A percentile compares a stretch with the other conserved stretches of the same genome.
phyloP scores from a whole-genome alignment of 2,888 invertebrate genomes.

The Loripinus fragilis region DNA sequence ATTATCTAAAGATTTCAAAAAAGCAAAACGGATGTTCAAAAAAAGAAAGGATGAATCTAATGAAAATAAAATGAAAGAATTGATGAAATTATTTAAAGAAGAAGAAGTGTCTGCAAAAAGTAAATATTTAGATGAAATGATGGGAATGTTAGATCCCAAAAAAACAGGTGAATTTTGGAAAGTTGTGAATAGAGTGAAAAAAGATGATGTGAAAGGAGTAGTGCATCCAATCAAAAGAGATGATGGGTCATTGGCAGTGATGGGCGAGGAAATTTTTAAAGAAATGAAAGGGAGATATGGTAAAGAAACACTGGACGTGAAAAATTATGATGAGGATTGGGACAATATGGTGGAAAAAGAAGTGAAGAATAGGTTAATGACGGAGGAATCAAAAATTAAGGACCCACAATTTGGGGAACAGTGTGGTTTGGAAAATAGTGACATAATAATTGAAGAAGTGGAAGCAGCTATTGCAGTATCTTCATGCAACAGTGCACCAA shows the following conservation, averaged over 20 bases:
- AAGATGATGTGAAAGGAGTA: neutral
- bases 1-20: neutral
- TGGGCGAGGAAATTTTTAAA: neutral
- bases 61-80: neutral
- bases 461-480: too few species aligned
- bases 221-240: neutral
- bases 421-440: too few species aligned
- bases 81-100: neutral
- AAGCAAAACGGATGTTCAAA: neutral
- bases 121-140: neutral
- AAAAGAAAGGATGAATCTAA: neutral
- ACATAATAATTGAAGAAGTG: too few species aligned
- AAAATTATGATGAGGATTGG: too few species aligned
- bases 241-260: neutral
- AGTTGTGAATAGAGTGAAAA: neutral
- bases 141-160: too few species aligned
- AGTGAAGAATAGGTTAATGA: too few species aligned
- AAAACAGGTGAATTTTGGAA: neutral
- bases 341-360: too few species aligned
- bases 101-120: neutral
- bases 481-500: too few species aligned
- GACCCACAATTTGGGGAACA: too few species aligned
- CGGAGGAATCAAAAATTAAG: too few species aligned
- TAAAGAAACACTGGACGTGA: neutral
- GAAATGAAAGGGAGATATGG: neutral